Base-by-base conservation (phyloP, 2,888 invertebrate genomes). In the Pyrocoelia pectoralis region DNA sequence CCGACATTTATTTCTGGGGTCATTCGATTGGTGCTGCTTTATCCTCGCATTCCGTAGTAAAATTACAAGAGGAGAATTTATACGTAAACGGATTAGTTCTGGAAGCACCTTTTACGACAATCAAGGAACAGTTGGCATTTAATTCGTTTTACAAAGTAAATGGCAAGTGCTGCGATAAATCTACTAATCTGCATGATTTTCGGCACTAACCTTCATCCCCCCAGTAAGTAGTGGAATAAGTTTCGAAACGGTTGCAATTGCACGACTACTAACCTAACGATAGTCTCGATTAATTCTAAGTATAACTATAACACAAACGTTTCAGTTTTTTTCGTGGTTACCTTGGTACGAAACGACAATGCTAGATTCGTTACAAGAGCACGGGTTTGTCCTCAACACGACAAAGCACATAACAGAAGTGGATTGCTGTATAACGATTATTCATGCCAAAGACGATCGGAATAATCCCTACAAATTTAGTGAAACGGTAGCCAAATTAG, bases 1-100 rank as follows among this genome's bases (percentile, higher is more conserved):
- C 72, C 9, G 70, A 70, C 6, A 76, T 80, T 61, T 80, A 74
- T 67, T 66, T 80, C 46, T 80, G 79, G 79, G 79, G 78, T 0
- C 79, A 80, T 62, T 80, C 80, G 1, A 60, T 80, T 52, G 80
- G 80, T 0, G 70, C 77, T 15, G 73, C 78, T 19, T 60, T 80
- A 61, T 75, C 76, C 6, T 71, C 77, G n/a, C 72, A 72, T 41
- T 76, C 77, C 1, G 55, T 74, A n/a, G 67, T 73, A 12, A 60
- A 61, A 33, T 56, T 79, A n/a, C 56, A 67, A 12, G 58, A 68
- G 1, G 29, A 61, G 6, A 56, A 68, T 28, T 46, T 70, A 4
- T 52, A 57, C 28, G 66, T 72, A 13, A 72, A 65, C 41, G 79
- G 78, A 18, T 62, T 79, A 40, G 66, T 79, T 59, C 68, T 80